phyloP scores from a whole-genome alignment of 1,140 invertebrate genomes.

The Vanessa atalanta region DNA sequence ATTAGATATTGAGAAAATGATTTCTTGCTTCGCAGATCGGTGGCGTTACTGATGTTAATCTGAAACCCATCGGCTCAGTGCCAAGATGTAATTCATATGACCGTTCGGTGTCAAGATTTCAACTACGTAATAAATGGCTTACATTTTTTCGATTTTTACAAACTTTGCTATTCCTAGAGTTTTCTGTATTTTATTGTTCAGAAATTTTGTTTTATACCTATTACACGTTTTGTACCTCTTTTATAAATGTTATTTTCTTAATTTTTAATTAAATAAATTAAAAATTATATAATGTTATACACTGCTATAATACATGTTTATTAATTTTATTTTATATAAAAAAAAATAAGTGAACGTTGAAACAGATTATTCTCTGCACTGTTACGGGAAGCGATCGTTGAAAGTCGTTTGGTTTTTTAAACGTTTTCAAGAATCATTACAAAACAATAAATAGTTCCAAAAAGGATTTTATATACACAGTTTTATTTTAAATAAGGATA shows the following conservation, averaged over 20 bases:
- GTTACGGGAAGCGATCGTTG: background rate
- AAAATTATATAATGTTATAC: no score
- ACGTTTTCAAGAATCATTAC: constrained; percentile 3
- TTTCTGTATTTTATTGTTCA: background rate
- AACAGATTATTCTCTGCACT: no score
- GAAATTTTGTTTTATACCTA: no score
- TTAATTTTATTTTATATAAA: no score
- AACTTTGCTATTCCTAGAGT: background rate
- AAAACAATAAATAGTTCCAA: background rate
- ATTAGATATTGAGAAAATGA: background rate
- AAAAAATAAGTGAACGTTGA: no score
- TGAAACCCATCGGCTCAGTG: constrained; percentile 15
- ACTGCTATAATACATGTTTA: no score
- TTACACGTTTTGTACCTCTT: no score
- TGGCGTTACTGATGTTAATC: background rate
- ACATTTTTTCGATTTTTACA: background rate
- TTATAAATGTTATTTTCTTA: no score
- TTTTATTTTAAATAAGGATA: constrained; percentile 6
- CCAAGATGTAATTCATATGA: constrained; percentile 26
- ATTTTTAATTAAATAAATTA: no score
- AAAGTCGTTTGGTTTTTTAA: background rate
- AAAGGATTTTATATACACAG: background rate
- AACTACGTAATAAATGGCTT: background rate
- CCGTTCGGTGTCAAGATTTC: background rate
- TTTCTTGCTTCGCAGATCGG: constrained; percentile 18